A percentile compares a stretch with the other conserved stretches of the same genome.
phyloP scores from a whole-genome alignment of 2,113 vertebrate species.

The Pseudopipra pipra region DNA sequence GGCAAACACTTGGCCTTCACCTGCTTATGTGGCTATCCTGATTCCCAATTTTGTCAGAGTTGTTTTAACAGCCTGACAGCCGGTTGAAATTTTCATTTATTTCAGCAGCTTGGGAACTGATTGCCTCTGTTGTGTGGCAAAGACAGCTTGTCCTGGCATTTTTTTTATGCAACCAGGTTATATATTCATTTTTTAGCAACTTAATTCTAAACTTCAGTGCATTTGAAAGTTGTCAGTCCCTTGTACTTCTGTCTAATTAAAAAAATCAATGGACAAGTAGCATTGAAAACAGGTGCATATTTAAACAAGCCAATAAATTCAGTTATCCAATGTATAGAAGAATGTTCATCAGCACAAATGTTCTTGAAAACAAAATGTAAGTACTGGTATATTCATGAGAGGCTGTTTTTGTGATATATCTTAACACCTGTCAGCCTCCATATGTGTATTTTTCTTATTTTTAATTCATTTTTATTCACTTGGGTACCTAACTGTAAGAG shows the following conservation, averaged over 20 bases:
- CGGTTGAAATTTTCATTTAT: conserved; percentile 39
- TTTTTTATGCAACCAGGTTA: neutral
- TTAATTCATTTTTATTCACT: neutral
- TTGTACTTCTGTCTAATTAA: neutral
- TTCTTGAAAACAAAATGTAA: neutral
- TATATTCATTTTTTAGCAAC: conserved; percentile 4
- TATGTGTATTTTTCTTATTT: neutral
- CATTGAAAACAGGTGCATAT: neutral
- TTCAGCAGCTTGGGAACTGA: conserved; percentile 7
- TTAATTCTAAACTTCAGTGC: neutral
- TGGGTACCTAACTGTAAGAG: neutral
- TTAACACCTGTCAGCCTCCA: neutral
- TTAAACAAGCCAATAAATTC: neutral
- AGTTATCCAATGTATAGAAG: neutral
- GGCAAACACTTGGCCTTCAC: neutral
- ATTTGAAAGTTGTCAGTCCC: neutral
- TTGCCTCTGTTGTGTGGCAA: neutral
- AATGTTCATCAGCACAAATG: neutral
- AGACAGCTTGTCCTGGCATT: neutral
- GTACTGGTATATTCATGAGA: neutral
- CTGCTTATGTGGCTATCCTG: neutral
- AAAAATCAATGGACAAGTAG: neutral
- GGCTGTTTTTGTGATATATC: neutral
- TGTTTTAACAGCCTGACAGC: conserved; percentile 6
- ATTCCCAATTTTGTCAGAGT: neutral